Percentiles rank a stretch among this genome's conserved stretches.
phyloP scores from a whole-genome alignment of 2,113 vertebrate genomes.

The Caranx melampygus region DNA sequence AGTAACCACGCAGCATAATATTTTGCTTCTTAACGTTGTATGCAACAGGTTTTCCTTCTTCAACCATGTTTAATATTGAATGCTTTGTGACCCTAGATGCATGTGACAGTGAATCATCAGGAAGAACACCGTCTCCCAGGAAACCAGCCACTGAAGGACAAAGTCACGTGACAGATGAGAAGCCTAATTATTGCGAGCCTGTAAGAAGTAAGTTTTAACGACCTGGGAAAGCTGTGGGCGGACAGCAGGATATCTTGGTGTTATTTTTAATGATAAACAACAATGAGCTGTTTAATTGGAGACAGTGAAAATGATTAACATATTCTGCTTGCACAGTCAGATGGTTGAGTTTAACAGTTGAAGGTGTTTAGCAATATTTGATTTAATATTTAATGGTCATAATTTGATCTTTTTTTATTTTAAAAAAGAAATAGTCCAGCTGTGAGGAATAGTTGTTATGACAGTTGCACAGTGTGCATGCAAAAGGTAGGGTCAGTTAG shows the following conservation, averaged over 20 bases:
- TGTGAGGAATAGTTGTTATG: slow-evolving; percentile 26
- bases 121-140: slow-evolving; percentile 77
- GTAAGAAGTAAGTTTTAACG: slow-evolving; percentile 90
- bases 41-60: not conserved
- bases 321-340: slow-evolving; percentile 1
- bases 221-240: slow-evolving; percentile 50
- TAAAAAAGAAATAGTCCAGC: not conserved
- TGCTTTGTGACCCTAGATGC: slow-evolving; percentile 84
- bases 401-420: not conserved
- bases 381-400: slow-evolving; percentile 18
- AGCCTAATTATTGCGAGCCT: slow-evolving; percentile 82
- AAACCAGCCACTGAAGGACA: slow-evolving; percentile 79
- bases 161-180: slow-evolving; percentile 81
- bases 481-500: slow-evolving; percentile 12
- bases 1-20: not conserved
- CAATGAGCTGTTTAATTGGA: slow-evolving; percentile 51
- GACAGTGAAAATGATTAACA: slow-evolving; percentile 28
- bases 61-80: slow-evolving; percentile 29
- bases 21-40: slow-evolving; percentile 13
- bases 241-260: slow-evolving; percentile 47
- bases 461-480: not conserved
- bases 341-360: not conserved
- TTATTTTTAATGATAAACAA: slow-evolving; percentile 61
- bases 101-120: slow-evolving; percentile 76
- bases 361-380: slow-evolving; percentile 24